Conservation (phyloP, 2,888 invertebrate genomes). For the Limnephilus rhombicus region DNA sequence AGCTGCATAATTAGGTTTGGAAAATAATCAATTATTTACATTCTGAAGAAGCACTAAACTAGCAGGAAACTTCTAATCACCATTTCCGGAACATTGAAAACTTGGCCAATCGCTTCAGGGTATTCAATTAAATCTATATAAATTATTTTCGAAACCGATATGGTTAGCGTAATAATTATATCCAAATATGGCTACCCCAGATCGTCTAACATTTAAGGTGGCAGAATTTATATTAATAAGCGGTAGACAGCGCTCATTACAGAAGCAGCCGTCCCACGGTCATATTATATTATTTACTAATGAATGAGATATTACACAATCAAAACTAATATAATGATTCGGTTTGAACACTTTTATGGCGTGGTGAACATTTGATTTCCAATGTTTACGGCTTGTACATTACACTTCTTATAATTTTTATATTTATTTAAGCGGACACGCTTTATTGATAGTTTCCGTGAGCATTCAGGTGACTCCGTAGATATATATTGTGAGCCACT, state of each 20-base stretch:
- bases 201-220: background rate
- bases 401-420: background rate
- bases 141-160: background rate
- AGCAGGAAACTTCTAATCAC: background rate
- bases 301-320: background rate
- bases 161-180: background rate
- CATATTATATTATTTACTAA: background rate
- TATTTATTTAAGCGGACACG: too few relatives aligned
- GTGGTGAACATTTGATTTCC: background rate
- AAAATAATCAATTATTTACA: background rate
- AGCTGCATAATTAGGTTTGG: background rate
- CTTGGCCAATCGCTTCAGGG: background rate
- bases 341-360: background rate
- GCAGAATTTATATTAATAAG: background rate
- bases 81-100: background rate
- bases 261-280: background rate
- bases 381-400: background rate
- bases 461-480: too few relatives aligned
- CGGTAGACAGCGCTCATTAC: background rate
- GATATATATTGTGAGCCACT: too few relatives aligned
- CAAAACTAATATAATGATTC: background rate
- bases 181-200: background rate
- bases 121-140: background rate
- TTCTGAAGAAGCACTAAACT: background rate
- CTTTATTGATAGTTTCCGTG: too few relatives aligned